Base-by-base conservation (phyloP, 1,140 invertebrate species). In the Drosophila prosaltans region DNA sequence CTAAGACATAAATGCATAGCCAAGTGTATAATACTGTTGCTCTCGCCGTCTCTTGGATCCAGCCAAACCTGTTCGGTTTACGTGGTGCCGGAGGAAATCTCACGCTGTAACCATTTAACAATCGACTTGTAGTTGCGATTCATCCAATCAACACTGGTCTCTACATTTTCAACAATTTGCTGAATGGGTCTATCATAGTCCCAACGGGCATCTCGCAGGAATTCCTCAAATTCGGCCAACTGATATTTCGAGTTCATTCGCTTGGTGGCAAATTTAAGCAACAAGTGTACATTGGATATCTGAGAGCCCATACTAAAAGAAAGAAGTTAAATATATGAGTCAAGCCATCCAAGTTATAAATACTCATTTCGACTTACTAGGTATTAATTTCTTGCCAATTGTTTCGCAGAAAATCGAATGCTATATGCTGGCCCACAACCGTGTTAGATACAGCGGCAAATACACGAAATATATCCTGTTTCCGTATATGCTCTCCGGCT, bases 61-160 rank as follows among this genome's bases (percentile, higher is more conserved):
- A 64, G 75, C 68, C 71, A 78, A 76, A 66, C 60, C 30, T 32
- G 40, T 51, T 24, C n/a, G 39, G 21, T 5, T 65, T 67, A 66
- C 36, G 45, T 58, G 24, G 58, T 21, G 51, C 45, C 41, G n/a
- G 3, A 8, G 41, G 11, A 8, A 26, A 51, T 61, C 16, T 89
- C 84, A 2, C 63, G 68, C 43, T 84, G 84, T 16, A 98, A 83
- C 97, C 97, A 98, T 11, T 94, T 92, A 1, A 95, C 93, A 43
- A 98, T 97, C 0, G 93, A 93, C 16, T 94, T 92, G 77, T 96
- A 96, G 92, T 97, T 96, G 59, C 92, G 93, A 24, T 95, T 93
- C 93, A 96, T 95, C 97, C 97, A 98, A 60, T 95, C 93, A 0
- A 97, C 95, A 82, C 98, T 98, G 2, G 95, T 95, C 80, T 95